Conservation (phyloP, 2,888 invertebrate species). For the Drosophila nr. medialis region DNA sequence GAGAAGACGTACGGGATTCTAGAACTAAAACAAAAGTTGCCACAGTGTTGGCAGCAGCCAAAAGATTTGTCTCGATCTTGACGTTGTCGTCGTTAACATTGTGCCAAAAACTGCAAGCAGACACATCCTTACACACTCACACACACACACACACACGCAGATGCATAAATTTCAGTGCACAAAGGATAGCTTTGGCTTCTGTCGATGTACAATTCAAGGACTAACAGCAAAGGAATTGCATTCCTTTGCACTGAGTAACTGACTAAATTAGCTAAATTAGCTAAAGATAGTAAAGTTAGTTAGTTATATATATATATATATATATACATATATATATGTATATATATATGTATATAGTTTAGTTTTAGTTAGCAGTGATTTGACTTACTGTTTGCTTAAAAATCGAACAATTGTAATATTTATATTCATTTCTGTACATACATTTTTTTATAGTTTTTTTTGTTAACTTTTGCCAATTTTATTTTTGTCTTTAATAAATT, state of each 20-base stretch:
- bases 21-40: conserved; percentile 64
- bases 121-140: conserved; percentile 2
- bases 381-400: neutral
- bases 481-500: neutral
- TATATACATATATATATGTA: neutral
- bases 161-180: conserved; percentile 18
- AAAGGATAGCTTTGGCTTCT: conserved; percentile 40
- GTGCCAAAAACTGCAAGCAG: conserved; percentile 39
- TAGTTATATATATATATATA: too few species aligned
- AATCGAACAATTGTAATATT: neutral
- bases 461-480: neutral
- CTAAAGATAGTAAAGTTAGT: neutral
- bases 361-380: neutral
- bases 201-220: conserved; percentile 50
- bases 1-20: conserved; percentile 52
- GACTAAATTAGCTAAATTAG: neutral
- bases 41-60: conserved; percentile 45
- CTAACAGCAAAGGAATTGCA: conserved; percentile 1
- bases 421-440: neutral
- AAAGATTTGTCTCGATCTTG: conserved; percentile 39
- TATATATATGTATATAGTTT: neutral
- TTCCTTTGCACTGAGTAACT: neutral
- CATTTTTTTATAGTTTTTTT: neutral
- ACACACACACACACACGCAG: neutral
- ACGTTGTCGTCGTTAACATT: conserved; percentile 52